A percentile compares a stretch with the other conserved stretches of the same genome.
Conservation (phyloP, 2,113 vertebrate species). For the Donacobius atricapilla region DNA sequence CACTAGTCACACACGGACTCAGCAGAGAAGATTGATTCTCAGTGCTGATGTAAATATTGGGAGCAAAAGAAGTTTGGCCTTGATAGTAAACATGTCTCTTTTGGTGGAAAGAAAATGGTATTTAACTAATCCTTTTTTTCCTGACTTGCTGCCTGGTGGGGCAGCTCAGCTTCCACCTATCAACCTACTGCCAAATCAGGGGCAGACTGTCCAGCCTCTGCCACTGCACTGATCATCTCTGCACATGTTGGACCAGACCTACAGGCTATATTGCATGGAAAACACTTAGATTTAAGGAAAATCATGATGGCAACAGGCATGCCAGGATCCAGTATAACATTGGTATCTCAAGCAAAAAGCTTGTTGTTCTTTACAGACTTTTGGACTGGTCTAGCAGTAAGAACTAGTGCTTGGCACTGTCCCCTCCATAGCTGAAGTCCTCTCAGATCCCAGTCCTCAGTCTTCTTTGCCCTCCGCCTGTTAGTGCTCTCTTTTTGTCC, state of each 20-base stretch:
- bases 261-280: background rate
- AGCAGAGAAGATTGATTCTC: background rate
- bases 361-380: background rate
- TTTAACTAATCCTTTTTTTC: background rate
- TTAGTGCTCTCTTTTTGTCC: too few species aligned
- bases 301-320: background rate
- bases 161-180: background rate
- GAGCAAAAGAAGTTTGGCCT: background rate
- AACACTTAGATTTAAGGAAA: background rate
- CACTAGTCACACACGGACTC: background rate
- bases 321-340: background rate
- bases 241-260: background rate
- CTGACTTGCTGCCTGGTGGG: background rate
- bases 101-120: background rate
- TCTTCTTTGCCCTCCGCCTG: background rate
- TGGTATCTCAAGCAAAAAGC: background rate
- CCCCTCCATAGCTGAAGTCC: background rate
- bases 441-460: background rate
- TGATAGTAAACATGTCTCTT: background rate
- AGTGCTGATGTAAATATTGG: rapidly evolving
- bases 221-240: background rate
- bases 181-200: background rate
- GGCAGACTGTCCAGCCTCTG: background rate
- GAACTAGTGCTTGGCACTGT: background rate
- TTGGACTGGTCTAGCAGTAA: background rate